These are phyloP conservation scores for Dolichomitus sp. DNA, from an alignment of 2,888 invertebrate species.

Conservation along the genomic window DNA sequence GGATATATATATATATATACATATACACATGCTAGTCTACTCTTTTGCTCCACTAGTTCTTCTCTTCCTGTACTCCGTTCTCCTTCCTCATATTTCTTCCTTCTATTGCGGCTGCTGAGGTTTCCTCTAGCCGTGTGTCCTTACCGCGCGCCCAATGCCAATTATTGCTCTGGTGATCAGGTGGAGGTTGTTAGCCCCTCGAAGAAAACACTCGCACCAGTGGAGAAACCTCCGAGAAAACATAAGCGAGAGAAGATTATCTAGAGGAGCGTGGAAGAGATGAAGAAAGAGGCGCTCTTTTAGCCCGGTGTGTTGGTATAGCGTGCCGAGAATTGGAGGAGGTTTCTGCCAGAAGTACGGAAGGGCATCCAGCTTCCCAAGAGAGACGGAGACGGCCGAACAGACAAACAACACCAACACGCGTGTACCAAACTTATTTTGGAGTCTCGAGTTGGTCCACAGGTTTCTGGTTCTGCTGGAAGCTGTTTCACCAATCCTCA, in stretches of 20 bases:
- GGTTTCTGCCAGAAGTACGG: conserved; percentile 64
- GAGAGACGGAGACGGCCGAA: conserved; percentile 29
- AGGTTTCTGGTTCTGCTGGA: conserved; percentile 22
- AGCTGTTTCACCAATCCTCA: conserved; percentile 16
- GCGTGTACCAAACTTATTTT: neutral
- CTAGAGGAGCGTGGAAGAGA: neutral
- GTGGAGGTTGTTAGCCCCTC: conserved; percentile 69
- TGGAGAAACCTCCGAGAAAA: conserved; percentile 41
- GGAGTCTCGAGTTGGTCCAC: conserved; percentile 20
- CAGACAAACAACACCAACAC: conserved; percentile 35
- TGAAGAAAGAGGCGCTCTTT: neutral
- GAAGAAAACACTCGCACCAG: conserved; percentile 37
- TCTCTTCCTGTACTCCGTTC: conserved; percentile 23
- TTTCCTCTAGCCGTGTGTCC: conserved; percentile 45
- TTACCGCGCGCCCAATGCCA: conserved; percentile 72
- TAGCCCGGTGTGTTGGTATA: conserved; percentile 41
- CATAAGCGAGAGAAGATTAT: conserved; percentile 46
- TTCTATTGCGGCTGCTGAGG: conserved; percentile 23
- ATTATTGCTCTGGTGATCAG: conserved; percentile 73
- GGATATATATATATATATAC: conserved; percentile 16
- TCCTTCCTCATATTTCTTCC: conserved; percentile 10
- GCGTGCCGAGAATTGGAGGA: conserved; percentile 63
- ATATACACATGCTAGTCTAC: conserved; percentile 11
- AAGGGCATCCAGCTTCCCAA: conserved; percentile 50
- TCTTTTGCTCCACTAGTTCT: conserved; percentile 45